Base-by-base conservation (phyloP, 2,113 vertebrate species). In the Sarotherodon lohbergeri region DNA sequence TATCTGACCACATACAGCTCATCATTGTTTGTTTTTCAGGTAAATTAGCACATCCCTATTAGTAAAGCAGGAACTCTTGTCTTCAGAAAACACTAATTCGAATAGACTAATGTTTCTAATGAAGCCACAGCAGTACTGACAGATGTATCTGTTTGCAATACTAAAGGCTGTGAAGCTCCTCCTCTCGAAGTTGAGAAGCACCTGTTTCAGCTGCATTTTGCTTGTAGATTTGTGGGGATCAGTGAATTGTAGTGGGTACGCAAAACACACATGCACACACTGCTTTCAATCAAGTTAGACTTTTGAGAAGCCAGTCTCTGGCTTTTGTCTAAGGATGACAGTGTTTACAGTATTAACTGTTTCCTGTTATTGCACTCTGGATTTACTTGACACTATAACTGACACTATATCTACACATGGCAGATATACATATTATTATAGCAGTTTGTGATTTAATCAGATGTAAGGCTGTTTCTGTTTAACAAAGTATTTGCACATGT, bases 401-500 rank as follows among this genome's bases (percentile, higher is more conserved):
- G 61, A 39, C 19, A 68, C 61, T 8, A 39, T 8, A 68, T 39
- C 19, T 24, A 16, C 54, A 57, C 19, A 48, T 29, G 22, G 46
- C 0, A 13, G 54, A 4, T 55, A 41, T 4, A 46, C 24, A 71
- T 14, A 46, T 24, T 14, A 46, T 24, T 46, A 46, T 12, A 43
- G 66, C 14, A 46, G 43, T 46, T 11, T 48, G 19, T 11, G 27
- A 17, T 9, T 90, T 85, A 86, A 50, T 19, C 12, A 4, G 17
- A 34, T 9, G 52, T 22, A 7, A 80, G 29, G 22, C 48, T 63
- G 4, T 80, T 32, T 81, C 86, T 81, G 10, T 85, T 55, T 16
- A 54, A 13, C n/a, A 93, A 81, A 87, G 80, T 89, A 56, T 81
- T 78, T 46, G 84, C 78, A 76, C 78, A 94, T 56, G 83, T 93